These are phyloP conservation scores for Muricea muricata DNA, from an alignment of 92 coral and sea anemone genomes.

Conservation along the genomic window DNA sequence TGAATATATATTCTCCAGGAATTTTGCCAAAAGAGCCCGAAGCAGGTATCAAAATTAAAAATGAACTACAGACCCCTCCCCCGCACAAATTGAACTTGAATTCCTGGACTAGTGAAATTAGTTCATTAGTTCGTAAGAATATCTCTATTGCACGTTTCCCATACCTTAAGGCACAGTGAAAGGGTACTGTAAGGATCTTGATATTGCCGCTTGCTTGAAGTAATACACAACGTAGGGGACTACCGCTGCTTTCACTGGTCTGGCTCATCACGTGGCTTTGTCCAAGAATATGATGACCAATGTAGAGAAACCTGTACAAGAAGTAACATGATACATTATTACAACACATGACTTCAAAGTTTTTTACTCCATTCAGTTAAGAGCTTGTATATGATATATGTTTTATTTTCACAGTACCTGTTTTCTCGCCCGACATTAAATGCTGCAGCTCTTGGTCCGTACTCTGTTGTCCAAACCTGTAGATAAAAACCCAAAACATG, in stretches of 20 bases:
- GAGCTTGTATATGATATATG: too few relatives aligned
- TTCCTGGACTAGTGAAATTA: too few relatives aligned
- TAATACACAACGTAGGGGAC: conserved; percentile 87
- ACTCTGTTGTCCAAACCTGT: conserved; percentile 98
- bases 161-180: conserved; percentile 96
- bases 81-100: too few relatives aligned
- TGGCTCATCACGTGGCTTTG: conserved; percentile 90
- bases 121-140: too few relatives aligned
- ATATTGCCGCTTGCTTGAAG: conserved; percentile 90
- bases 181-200: conserved; percentile 88
- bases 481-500: not conserved
- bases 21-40: too few relatives aligned
- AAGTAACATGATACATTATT: not conserved
- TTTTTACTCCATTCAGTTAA: too few relatives aligned
- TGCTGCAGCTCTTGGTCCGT: conserved; percentile 98
- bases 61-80: too few relatives aligned
- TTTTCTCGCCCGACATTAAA: conserved; percentile 95
- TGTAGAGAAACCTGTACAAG: conserved; percentile 80
- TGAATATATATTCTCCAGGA: not conserved
- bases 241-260: conserved; percentile 88
- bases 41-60: too few relatives aligned
- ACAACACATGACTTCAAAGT: not conserved
- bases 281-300: conserved; percentile 98
- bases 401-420: too few relatives aligned
- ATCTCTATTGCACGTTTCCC: not conserved